Conservation (phyloP, 2,888 invertebrate species). For the Malthinus flaveolus region DNA sequence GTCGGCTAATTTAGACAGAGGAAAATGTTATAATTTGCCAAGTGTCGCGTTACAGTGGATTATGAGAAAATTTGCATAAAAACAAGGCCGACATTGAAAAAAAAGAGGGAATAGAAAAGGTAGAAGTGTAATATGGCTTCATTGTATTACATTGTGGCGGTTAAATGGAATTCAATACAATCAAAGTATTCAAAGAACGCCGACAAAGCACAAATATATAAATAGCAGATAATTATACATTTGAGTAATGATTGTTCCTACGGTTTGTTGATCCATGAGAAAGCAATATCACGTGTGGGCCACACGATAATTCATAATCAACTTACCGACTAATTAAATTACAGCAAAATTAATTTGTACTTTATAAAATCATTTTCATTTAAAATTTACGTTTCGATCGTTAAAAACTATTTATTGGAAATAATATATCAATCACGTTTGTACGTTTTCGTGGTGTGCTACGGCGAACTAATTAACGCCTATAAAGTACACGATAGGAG, state of each 20-base stretch:
- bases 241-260: conserved; percentile 14
- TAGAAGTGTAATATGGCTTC: conserved; percentile 6
- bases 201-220: conserved; percentile 9
- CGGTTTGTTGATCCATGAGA: conserved; percentile 9
- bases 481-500: too few relatives aligned
- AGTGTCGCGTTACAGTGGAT: conserved; percentile 8
- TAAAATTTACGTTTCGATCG: too few relatives aligned
- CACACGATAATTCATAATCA: background rate
- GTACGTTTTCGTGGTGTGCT: too few relatives aligned
- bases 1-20: too few relatives aligned
- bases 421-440: too few relatives aligned
- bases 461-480: too few relatives aligned
- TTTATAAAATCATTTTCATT: too few relatives aligned
- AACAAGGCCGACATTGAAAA: background rate
- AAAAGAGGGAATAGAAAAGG: too few relatives aligned
- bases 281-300: conserved; percentile 14
- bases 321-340: conserved; percentile 5
- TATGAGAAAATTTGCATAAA: conserved; percentile 1
- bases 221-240: conserved; percentile 15
- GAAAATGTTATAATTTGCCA: conserved; percentile 1
- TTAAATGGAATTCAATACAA: conserved; percentile 17
- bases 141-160: conserved; percentile 10
- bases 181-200: conserved; percentile 12
- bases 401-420: too few relatives aligned
- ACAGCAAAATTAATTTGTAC: conserved; percentile 1